Conservation (phyloP, 2,888 invertebrate genomes). For the Ctenicera cuprea region DNA sequence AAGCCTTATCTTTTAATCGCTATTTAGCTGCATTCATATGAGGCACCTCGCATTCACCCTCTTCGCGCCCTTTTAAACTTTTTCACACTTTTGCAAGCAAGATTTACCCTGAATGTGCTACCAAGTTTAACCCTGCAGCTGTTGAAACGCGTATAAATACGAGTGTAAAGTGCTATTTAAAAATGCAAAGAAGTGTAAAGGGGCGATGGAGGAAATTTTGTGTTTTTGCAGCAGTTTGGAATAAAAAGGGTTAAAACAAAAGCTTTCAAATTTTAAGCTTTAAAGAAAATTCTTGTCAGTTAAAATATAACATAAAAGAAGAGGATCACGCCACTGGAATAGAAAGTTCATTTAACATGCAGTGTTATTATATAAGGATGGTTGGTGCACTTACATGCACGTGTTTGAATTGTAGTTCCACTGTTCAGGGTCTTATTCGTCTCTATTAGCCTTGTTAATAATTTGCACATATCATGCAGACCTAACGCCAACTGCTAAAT, state of each 20-base stretch:
- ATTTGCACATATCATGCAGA: conserved; percentile 39
- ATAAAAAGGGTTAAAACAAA: too few relatives aligned
- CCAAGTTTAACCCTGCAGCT: conserved; percentile 32
- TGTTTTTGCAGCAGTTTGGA: not conserved
- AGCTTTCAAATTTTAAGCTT: not conserved
- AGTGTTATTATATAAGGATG: too few relatives aligned
- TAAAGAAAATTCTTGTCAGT: too few relatives aligned
- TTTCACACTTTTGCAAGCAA: conserved; percentile 49
- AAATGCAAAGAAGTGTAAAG: conserved; percentile 28
- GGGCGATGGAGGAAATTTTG: conserved; percentile 12
- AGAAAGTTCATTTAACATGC: conserved; percentile 25
- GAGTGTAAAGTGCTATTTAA: conserved; percentile 23
- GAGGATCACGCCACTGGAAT: not conserved
- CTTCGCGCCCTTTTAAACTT: conserved; percentile 49
- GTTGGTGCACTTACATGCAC: conserved; percentile 43
- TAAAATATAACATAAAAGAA: too few relatives aligned
- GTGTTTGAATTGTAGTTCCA: conserved; percentile 30
- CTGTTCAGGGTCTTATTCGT: conserved; percentile 34
- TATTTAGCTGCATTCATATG: conserved; percentile 49
- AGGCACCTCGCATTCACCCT: conserved; percentile 41
- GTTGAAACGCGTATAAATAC: conserved; percentile 29
- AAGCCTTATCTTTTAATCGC: conserved; percentile 52
- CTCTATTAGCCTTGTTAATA: conserved; percentile 43
- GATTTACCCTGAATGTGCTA: conserved; percentile 37
- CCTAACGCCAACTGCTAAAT: conserved; percentile 36